Conservation (phyloP, 2,797 vertebrate species). For the Morus bassanus region DNA sequence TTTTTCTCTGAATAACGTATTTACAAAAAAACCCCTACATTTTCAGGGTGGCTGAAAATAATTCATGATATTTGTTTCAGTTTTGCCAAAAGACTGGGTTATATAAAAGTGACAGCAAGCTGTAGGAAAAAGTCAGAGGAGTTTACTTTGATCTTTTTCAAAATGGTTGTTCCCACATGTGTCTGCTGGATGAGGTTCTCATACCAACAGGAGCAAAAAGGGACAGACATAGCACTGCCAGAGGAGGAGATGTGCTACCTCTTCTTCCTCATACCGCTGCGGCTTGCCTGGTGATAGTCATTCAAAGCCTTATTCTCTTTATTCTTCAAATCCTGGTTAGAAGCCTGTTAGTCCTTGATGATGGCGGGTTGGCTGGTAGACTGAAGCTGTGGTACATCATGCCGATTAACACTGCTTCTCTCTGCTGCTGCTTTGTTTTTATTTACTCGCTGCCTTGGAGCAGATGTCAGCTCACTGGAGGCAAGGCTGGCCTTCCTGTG, state of each 20-base stretch:
- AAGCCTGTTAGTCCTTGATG: neutral
- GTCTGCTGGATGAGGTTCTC: neutral
- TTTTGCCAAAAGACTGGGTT: neutral
- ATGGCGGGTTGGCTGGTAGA: neutral
- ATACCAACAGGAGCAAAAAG: neutral
- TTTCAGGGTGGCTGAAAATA: constrained; percentile 46
- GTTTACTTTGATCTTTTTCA: neutral
- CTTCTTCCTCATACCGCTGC: neutral
- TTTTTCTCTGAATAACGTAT: constrained; percentile 40
- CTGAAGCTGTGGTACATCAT: neutral
- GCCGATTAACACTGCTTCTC: neutral
- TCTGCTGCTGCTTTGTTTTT: neutral
- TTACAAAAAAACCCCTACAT: neutral
- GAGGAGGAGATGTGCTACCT: neutral
- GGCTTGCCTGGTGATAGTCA: neutral
- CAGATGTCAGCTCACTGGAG: neutral
- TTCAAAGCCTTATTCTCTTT: neutral
- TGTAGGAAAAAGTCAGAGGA: neutral
- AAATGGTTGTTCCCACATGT: neutral
- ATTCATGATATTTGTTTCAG: neutral
- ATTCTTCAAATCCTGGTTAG: neutral
- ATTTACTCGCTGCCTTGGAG: neutral
- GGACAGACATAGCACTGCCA: neutral
- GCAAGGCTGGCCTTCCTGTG: neutral
- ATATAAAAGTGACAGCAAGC: neutral